Percentiles rank a stretch among this genome's conserved stretches.
Evolutionary conservation across 2,113 vertebrate species (phyloP).

Genomic region (Gila orcuttii): DNA sequence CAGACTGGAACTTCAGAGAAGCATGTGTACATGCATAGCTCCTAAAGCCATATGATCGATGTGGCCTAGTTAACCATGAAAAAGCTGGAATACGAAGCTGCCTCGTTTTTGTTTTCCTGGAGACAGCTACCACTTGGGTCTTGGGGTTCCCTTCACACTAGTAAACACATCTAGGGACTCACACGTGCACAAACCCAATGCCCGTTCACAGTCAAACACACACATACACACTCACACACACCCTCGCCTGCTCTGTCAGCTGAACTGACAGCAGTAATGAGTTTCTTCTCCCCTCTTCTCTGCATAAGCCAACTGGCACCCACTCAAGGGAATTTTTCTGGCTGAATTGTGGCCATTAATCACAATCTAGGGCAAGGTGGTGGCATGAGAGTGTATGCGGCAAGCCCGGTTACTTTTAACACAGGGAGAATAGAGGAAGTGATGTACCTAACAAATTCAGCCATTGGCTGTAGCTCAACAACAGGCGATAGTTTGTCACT

Average conservation of each 20-base stretch:
- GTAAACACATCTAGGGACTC: conserved; percentile 23
- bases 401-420: conserved; percentile 64
- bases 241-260: conserved; percentile 70
- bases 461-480: conserved; percentile 48
- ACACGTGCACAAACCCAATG: not conserved
- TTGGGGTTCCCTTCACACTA: not conserved
- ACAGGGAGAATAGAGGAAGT: conserved; percentile 23
- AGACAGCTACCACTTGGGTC: conserved; percentile 41
- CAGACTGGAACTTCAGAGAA: conserved; percentile 8
- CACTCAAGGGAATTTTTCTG: conserved; percentile 83
- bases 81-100: conserved; percentile 42
- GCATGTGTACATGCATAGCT: conserved; percentile 19
- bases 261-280: conserved; percentile 82
- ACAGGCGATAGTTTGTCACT: conserved; percentile 61
- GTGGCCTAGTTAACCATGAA: conserved; percentile 58
- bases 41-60: conserved; percentile 41
- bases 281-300: conserved; percentile 75
- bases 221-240: conserved; percentile 54
- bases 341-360: conserved; percentile 86
- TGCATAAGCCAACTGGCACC: conserved; percentile 82
- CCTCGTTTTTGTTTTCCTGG: conserved; percentile 51
- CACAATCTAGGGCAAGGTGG: conserved; percentile 82
- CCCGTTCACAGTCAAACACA: conserved; percentile 41
- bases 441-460: conserved; percentile 46
- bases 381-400: conserved; percentile 72